Evolutionary conservation across 2,888 invertebrate species (phyloP).

Genomic region (Branchipolynoe longqiensis): DNA sequence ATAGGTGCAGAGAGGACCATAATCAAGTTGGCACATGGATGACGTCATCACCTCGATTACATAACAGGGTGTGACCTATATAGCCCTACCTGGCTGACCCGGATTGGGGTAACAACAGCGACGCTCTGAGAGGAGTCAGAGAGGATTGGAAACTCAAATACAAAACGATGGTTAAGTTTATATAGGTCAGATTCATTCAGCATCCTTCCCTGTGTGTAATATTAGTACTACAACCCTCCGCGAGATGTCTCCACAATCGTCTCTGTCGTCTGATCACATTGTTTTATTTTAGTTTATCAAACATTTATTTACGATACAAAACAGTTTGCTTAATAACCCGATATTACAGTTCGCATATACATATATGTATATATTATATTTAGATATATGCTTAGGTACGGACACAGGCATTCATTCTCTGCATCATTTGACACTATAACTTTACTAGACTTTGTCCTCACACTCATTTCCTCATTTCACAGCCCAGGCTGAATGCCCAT

Average conservation of each 20-base stretch:
- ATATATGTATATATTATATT: no score
- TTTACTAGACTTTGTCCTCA: no score
- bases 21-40: slow-evolving; percentile 31
- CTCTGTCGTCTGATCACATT: slow-evolving; percentile 7
- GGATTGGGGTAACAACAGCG: slow-evolving; percentile 13
- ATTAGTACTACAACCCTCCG: background rate
- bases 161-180: no score
- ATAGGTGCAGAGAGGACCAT: slow-evolving; percentile 34
- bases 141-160: background rate
- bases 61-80: slow-evolving; percentile 15
- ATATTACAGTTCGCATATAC: background rate
- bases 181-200: background rate
- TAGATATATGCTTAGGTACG: no score
- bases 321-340: slow-evolving; percentile 7
- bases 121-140: slow-evolving; percentile 8
- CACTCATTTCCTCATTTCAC: no score
- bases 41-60: background rate
- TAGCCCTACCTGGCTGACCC: background rate
- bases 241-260: background rate
- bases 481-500: background rate
- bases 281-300: background rate
- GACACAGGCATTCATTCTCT: background rate
- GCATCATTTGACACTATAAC: no score
- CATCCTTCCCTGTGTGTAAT: background rate
- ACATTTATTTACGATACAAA: background rate